A percentile compares a stretch with the other conserved stretches of the same genome.
Evolutionary conservation across 2,113 vertebrate genomes (phyloP).

Genomic region (Sula dactylatra): DNA sequence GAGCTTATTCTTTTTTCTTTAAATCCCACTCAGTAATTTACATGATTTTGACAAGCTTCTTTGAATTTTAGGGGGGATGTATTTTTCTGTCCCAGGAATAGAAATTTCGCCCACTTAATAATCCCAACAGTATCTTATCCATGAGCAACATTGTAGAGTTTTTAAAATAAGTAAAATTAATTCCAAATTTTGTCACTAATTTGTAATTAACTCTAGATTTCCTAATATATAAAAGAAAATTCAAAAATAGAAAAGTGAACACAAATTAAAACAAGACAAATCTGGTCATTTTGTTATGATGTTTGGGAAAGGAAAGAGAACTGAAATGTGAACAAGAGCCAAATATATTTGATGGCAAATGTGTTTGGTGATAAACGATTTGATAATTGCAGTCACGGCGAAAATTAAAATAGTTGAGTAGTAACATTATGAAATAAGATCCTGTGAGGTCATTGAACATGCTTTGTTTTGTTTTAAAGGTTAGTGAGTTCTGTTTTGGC

Average conservation of each 20-base stretch:
- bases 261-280: neutral
- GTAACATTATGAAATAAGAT: neutral
- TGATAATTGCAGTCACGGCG: rapidly evolving
- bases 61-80: neutral
- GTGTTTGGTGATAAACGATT: neutral
- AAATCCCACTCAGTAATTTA: neutral
- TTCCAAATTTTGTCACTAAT: neutral
- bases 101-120: neutral
- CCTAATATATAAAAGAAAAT: neutral
- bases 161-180: neutral
- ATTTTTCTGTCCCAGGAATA: neutral
- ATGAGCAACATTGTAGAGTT: neutral
- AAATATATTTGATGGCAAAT: neutral
- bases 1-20: neutral
- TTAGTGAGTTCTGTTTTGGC: neutral
- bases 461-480: neutral
- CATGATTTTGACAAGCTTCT: neutral
- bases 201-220: neutral
- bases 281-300: neutral
- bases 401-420: neutral
- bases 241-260: neutral
- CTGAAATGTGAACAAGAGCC: neutral
- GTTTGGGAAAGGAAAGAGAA: neutral
- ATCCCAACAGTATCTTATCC: neutral
- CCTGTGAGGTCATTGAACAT: neutral